These are phyloP conservation scores for Drosophila punjabiensis DNA, from an alignment of 1,140 invertebrate species.

Conservation along the genomic window DNA sequence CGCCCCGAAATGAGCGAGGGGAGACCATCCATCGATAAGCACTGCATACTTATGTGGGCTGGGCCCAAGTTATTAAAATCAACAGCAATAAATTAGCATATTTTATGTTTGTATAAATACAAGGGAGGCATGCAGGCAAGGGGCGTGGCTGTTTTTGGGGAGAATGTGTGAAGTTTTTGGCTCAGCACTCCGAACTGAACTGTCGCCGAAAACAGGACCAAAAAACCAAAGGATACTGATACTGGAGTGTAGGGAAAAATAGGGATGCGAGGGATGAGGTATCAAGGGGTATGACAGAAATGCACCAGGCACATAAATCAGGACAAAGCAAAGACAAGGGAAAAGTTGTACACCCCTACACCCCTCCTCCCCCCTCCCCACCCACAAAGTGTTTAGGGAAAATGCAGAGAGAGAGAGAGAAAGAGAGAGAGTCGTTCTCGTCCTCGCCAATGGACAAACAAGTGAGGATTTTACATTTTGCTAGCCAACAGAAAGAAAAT, in stretches of 20 bases:
- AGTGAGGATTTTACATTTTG: conserved; percentile 67
- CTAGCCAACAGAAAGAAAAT: conserved; percentile 24
- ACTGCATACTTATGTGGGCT: conserved; percentile 64
- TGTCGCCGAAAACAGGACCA: conserved; percentile 30
- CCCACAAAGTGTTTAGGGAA: conserved; percentile 39
- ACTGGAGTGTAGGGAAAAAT: neutral
- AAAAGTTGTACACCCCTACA: conserved; percentile 1
- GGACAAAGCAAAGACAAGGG: conserved; percentile 69
- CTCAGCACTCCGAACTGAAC: conserved; percentile 19
- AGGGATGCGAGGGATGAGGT: neutral
- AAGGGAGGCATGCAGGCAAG: neutral
- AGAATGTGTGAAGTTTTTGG: conserved; percentile 33
- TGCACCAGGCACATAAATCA: conserved; percentile 71
- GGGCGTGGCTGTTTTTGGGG: neutral
- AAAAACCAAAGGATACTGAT: conserved; percentile 34
- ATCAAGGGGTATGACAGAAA: conserved; percentile 55
- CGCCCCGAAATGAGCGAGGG: neutral
- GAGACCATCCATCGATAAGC: conserved; percentile 21
- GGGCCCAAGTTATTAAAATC: conserved; percentile 76
- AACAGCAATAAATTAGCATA: conserved; percentile 82
- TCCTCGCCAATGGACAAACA: conserved; percentile 50
- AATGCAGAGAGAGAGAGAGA: conserved; percentile 15
- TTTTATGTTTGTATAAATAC: conserved; percentile 69
- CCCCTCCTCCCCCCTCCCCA: neutral
- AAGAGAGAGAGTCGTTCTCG: neutral